Evolutionary conservation across 2,888 invertebrate genomes (phyloP).

Genomic region (Elegia similella): DNA sequence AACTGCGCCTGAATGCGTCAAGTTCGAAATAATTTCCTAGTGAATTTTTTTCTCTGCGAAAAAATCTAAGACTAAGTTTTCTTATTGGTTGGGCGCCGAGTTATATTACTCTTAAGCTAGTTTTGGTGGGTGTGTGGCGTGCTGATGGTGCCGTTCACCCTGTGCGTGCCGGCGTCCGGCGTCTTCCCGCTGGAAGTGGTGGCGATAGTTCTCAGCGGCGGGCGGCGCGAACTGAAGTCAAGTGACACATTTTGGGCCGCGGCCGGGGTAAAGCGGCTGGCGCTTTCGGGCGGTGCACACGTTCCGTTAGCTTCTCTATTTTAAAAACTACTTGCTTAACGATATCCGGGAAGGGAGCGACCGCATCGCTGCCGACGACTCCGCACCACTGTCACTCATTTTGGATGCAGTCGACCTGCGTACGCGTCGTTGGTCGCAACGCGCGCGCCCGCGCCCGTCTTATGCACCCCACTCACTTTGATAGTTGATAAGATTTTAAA

Average conservation of each 20-base stretch:
- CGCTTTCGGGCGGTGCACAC: constrained; percentile 77
- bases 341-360: constrained; percentile 79
- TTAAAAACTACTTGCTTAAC: constrained; percentile 75
- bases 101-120: not conserved
- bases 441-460: constrained; percentile 69
- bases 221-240: constrained; percentile 45
- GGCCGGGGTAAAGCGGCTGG: constrained; percentile 75
- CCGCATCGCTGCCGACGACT: constrained; percentile 60
- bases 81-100: constrained; percentile 16
- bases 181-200: constrained; percentile 40
- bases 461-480: constrained; percentile 62
- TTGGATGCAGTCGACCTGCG: constrained; percentile 79
- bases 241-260: constrained; percentile 74
- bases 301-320: constrained; percentile 80
- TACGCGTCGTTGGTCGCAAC: constrained; percentile 72
- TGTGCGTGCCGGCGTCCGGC: constrained; percentile 37
- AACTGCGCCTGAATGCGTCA: too few species aligned
- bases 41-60: not conserved
- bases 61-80: not conserved
- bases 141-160: constrained; percentile 56
- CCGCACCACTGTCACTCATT: constrained; percentile 65
- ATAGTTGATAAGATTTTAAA: constrained; percentile 60
- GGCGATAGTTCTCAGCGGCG: constrained; percentile 30
- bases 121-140: constrained; percentile 18
- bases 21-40: not conserved